These are phyloP conservation scores for Parnassius mnemosyne DNA, from an alignment of 2,888 invertebrate genomes.

Conservation along the genomic window DNA sequence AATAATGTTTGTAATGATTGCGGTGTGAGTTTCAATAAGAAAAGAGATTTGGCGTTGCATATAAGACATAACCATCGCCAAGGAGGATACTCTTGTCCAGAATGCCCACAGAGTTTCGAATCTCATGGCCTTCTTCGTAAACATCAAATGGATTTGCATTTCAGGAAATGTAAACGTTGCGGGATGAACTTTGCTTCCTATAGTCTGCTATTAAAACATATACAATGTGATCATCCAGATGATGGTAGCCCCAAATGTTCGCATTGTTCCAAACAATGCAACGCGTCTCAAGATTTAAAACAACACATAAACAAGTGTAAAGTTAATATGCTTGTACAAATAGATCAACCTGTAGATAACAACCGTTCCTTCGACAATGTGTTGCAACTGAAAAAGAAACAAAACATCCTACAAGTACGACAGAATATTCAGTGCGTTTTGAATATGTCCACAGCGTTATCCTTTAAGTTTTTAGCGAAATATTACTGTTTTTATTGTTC, in stretches of 20 bases:
- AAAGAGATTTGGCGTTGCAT: conserved; percentile 55
- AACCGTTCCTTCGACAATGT: conserved; percentile 33
- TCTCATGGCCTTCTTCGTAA: conserved; percentile 40
- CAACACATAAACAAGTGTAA: conserved; percentile 60
- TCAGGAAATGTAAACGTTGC: conserved; percentile 56
- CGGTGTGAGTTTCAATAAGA: conserved; percentile 55
- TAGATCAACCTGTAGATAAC: conserved; percentile 27
- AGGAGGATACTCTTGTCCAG: conserved; percentile 57
- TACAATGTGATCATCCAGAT: conserved; percentile 51
- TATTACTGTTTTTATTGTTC: conserved; percentile 69
- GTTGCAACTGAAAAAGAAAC: conserved; percentile 47
- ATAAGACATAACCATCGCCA: conserved; percentile 50
- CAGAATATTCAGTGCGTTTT: conserved; percentile 64
- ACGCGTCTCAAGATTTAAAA: conserved; percentile 52
- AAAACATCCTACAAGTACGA: conserved; percentile 56
- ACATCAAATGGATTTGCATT: conserved; percentile 56
- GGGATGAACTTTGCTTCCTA: conserved; percentile 47
- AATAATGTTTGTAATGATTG: conserved; percentile 61
- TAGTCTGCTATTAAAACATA: conserved; percentile 51
- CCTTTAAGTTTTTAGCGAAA: conserved; percentile 66
- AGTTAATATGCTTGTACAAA: conserved; percentile 40
- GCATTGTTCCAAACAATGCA: conserved; percentile 57
- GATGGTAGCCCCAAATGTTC: conserved; percentile 51
- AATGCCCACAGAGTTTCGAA: conserved; percentile 50
- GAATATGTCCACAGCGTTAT: conserved; percentile 68